Percentiles rank a stretch among this genome's conserved stretches.
Conservation (phyloP, 2,797 vertebrate genomes). For the Eutrigla gurnardus region DNA sequence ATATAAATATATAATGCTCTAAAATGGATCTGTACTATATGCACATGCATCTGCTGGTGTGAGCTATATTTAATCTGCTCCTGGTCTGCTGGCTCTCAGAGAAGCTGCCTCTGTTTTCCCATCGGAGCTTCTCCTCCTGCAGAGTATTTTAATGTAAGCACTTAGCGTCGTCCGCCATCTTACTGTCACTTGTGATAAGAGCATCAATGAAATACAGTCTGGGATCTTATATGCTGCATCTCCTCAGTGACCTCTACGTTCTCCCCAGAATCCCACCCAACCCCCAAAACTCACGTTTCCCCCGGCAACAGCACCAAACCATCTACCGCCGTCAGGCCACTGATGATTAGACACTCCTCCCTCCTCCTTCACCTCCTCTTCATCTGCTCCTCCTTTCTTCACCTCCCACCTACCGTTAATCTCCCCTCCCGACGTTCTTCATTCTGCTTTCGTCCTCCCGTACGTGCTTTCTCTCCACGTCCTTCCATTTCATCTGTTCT, state of each 20-base stretch:
- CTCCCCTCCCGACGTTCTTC: constrained; percentile 19
- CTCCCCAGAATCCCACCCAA: constrained; percentile 25
- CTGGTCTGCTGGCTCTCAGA: neutral
- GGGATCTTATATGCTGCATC: constrained; percentile 31
- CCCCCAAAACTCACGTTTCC: constrained; percentile 51
- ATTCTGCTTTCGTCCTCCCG: neutral
- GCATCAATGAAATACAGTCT: constrained; percentile 28
- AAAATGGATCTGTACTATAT: neutral
- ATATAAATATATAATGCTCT: too few species aligned
- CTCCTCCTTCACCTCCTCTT: constrained; percentile 4
- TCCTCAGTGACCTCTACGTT: constrained; percentile 61
- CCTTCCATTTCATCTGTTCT: neutral
- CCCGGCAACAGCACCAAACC: constrained; percentile 74
- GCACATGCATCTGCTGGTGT: constrained; percentile 7
- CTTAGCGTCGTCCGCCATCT: neutral
- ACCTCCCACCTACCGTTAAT: constrained; percentile 43
- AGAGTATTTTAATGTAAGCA: neutral
- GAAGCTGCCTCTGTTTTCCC: constrained; percentile 27
- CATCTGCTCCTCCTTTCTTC: constrained; percentile 14
- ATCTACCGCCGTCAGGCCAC: constrained; percentile 60
- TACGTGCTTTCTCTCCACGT: neutral
- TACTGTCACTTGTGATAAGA: constrained; percentile 42
- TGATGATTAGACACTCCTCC: constrained; percentile 41
- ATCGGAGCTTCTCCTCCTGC: constrained; percentile 3
- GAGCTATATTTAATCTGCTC: constrained; percentile 27